These are phyloP conservation scores for Heliconius ismenius DNA, from an alignment of 2,888 invertebrate genomes.

Conservation along the genomic window DNA sequence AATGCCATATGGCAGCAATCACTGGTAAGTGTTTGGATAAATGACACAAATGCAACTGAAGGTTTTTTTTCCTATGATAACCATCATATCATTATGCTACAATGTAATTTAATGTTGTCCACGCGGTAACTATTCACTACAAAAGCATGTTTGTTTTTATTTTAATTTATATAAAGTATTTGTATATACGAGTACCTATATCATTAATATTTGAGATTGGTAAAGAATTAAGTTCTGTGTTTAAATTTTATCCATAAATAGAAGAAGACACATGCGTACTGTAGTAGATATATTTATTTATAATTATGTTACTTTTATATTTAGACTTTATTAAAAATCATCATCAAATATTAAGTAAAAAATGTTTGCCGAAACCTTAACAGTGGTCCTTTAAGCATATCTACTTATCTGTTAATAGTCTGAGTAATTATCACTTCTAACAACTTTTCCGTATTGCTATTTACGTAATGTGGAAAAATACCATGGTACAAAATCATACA, in stretches of 20 bases:
- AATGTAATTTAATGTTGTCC: neutral
- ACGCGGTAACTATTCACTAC: neutral
- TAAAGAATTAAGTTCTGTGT: too few relatives aligned
- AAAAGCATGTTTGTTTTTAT: neutral
- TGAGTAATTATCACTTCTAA: constrained; percentile 46
- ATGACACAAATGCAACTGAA: constrained; percentile 10
- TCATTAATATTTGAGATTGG: too few relatives aligned
- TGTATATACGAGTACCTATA: too few relatives aligned
- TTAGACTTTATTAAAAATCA: too few relatives aligned
- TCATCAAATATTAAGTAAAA: too few relatives aligned
- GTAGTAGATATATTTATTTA: too few relatives aligned
- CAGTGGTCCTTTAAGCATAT: too few relatives aligned
- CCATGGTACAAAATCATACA: neutral
- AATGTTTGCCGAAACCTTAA: neutral
- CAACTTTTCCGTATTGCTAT: constrained; percentile 30
- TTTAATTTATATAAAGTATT: neutral
- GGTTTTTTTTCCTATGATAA: constrained; percentile 9
- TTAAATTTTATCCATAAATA: too few relatives aligned
- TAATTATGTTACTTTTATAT: too few relatives aligned
- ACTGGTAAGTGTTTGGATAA: neutral
- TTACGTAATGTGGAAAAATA: constrained; percentile 33
- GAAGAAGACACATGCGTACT: too few relatives aligned
- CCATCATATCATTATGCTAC: constrained; percentile 7
- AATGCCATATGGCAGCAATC: neutral
- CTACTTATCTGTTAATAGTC: constrained; percentile 47